These are phyloP conservation scores for Vulpes ferrilata DNA, from an alignment of 2,113 vertebrate genomes.

Conservation along the genomic window DNA sequence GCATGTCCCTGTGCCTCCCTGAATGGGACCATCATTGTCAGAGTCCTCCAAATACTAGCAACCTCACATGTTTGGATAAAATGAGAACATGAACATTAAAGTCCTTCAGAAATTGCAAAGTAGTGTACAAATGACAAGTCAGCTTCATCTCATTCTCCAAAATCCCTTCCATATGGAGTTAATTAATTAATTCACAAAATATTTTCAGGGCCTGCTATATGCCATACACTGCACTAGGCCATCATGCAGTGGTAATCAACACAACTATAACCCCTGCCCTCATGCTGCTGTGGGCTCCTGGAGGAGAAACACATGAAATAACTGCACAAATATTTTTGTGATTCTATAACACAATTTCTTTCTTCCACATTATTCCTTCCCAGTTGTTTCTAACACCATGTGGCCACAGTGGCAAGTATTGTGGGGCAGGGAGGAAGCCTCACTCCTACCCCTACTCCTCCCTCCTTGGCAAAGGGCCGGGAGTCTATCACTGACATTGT, in stretches of 20 bases:
- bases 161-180: background rate
- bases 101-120: background rate
- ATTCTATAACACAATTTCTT: background rate
- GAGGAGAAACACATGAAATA: background rate
- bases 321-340: background rate
- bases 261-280: background rate
- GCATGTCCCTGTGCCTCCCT: too few relatives aligned
- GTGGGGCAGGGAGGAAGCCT: background rate
- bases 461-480: background rate
- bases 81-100: background rate
- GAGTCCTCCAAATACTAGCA: background rate
- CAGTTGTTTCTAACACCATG: background rate
- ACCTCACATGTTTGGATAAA: background rate
- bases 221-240: background rate
- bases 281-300: background rate
- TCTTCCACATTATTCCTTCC: background rate
- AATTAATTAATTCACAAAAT: background rate
- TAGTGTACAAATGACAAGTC: background rate
- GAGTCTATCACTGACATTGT: background rate
- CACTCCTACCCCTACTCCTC: too few relatives aligned
- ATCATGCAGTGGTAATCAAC: rapidly evolving
- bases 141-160: background rate
- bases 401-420: background rate
- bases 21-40: rapidly evolving
- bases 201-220: background rate